Base-by-base conservation (phyloP, 2,888 invertebrate species). In the Onthophagus sagittarius region DNA sequence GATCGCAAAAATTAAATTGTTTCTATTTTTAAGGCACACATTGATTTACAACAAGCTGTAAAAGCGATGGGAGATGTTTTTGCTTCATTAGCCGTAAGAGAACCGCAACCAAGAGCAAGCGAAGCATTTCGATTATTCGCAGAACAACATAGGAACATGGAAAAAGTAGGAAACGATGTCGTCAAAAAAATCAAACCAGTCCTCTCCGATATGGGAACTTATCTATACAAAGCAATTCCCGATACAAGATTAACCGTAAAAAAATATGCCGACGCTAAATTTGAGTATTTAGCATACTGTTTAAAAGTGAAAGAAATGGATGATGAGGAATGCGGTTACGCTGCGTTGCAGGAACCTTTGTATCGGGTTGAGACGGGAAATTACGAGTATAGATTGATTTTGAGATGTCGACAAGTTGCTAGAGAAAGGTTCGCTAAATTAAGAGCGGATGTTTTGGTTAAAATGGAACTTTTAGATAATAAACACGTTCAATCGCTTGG, bases 271-370 rank as follows among this genome's bases (percentile, higher is more conserved):
- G 99, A 99, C 86, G 95, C 96, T 0, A 99, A 99, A 86, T 99
- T 99, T 84, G 99, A 99, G 82, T 99, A 99, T 84, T 87, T 99
- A 72, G 99, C 99, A 0, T 99, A 99, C 84, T 99, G 99, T 82
- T 87, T 99, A 73, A 99, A 99, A 87, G 97, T 99, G 0, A 99
- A 99, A 84, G 99, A 99, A 86, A 95, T 99, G 95, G 99, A 99
- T 80, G 99, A 99, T 82, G 99, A 99, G 83, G 98, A 99, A 81
- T 96, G 97, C 78, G 95, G 95, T 67, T 98, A 95, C 82, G 94
- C 93, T 5, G 92, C 95, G 0, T 82, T 99, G 11, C 97, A 98
- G 82, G 99, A 99, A 83, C 98, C 98, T 0, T 86, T 99, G 62
- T 99, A 99, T 84, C 89, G 99, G 63, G 97, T 99, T 0, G 99